A percentile compares a stretch with the other conserved stretches of the same genome.
Conservation (phyloP, 2,888 invertebrate species). For the Polyommatus icarus region DNA sequence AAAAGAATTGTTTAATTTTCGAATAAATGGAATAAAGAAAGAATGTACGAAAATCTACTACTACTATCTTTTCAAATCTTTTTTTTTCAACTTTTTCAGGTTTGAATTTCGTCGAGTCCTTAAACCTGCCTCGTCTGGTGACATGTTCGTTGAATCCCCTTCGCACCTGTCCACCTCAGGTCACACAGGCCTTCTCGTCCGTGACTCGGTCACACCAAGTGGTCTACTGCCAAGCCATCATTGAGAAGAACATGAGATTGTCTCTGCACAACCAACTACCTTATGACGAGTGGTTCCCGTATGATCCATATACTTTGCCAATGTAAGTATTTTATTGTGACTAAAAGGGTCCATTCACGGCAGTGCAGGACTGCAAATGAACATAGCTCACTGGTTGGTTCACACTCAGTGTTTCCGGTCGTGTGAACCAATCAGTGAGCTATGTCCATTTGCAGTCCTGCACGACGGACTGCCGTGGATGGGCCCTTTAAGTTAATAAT, state of each 20-base stretch:
- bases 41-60: background rate
- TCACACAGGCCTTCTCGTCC: conserved; percentile 90
- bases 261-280: conserved; percentile 64
- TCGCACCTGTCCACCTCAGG: conserved; percentile 87
- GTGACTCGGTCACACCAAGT: conserved; percentile 92
- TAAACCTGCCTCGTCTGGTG: conserved; percentile 92
- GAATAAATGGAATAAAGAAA: no score
- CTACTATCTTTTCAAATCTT: no score
- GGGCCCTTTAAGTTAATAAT: no score
- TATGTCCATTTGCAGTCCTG: no score
- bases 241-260: conserved; percentile 89
- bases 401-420: no score
- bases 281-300: conserved; percentile 91
- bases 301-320: conserved; percentile 91
- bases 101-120: conserved; percentile 87
- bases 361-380: no score
- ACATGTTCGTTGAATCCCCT: conserved; percentile 94
- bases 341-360: no score
- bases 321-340: conserved; percentile 65
- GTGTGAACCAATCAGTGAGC: no score
- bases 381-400: no score
- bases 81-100: conserved; percentile 77
- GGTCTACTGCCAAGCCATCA: conserved; percentile 94
- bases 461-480: no score
- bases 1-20: no score